Conservation (phyloP, 2,797 vertebrate genomes). For the Manis crassicaudata region DNA sequence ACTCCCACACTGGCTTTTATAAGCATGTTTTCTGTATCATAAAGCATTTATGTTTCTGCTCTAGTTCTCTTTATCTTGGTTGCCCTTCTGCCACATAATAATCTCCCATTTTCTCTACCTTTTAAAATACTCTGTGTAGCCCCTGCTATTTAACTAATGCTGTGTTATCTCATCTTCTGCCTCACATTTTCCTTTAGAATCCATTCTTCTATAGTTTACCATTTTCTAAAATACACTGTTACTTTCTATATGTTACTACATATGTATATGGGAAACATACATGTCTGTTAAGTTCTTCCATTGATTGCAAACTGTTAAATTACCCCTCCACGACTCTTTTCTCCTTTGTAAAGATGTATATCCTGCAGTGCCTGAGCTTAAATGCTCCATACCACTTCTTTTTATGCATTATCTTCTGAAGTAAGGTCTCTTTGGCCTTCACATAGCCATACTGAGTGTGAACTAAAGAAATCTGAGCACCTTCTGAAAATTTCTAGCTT, state of each 20-base stretch:
- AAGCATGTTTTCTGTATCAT: constrained; percentile 69
- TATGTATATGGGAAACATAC: no score
- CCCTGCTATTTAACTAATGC: neutral
- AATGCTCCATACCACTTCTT: neutral
- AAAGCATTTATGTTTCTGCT: constrained; percentile 71
- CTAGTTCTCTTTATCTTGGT: constrained; percentile 51
- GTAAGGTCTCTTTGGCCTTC: neutral
- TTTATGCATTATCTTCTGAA: neutral
- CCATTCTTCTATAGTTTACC: neutral
- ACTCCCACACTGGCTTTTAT: constrained; percentile 38
- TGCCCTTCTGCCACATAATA: neutral
- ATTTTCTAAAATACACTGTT: neutral
- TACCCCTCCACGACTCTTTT: neutral
- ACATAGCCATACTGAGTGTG: neutral
- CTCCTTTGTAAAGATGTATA: neutral
- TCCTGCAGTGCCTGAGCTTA: neutral
- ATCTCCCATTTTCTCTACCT: neutral
- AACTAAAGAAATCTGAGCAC: neutral
- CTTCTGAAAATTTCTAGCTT: neutral
- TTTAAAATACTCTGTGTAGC: neutral
- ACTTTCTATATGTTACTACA: neutral
- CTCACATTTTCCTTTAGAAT: neutral
- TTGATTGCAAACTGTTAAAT: neutral
- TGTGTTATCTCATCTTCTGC: neutral
- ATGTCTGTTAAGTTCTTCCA: neutral